phyloP scores from a whole-genome alignment of 2,113 vertebrate species.

The Talpa occidentalis region DNA sequence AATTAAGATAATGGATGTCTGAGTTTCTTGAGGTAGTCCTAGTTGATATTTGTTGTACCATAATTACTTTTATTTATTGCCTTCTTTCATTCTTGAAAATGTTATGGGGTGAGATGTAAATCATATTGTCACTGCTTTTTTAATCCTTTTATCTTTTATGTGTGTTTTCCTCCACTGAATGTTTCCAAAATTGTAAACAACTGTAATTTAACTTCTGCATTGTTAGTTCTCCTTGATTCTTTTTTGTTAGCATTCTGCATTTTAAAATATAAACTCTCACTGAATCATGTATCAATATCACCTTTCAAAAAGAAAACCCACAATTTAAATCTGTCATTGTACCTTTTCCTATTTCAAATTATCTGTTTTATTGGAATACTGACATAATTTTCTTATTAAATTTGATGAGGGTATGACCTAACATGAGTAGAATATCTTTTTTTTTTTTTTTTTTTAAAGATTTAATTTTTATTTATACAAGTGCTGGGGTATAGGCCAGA shows the following conservation, averaged over 20 bases:
- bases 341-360: background rate
- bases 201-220: background rate
- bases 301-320: background rate
- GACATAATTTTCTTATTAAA: background rate
- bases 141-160: slow-evolving; percentile 12
- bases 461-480: no score
- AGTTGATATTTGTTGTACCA: background rate
- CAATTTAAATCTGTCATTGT: background rate
- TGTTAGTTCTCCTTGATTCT: slow-evolving; percentile 8
- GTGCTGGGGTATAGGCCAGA: no score
- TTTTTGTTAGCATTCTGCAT: background rate
- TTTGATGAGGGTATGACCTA: background rate
- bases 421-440: slow-evolving; percentile 8
- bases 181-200: background rate
- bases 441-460: slow-evolving; percentile 13
- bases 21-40: background rate
- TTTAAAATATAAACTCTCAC: background rate
- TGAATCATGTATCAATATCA: background rate
- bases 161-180: background rate
- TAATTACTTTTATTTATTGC: background rate
- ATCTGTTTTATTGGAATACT: background rate
- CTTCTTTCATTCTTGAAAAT: background rate
- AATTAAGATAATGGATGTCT: background rate
- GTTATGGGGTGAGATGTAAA: background rate
- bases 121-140: background rate